Conservation (phyloP, 2,888 invertebrate genomes). For the Arge pagana region DNA sequence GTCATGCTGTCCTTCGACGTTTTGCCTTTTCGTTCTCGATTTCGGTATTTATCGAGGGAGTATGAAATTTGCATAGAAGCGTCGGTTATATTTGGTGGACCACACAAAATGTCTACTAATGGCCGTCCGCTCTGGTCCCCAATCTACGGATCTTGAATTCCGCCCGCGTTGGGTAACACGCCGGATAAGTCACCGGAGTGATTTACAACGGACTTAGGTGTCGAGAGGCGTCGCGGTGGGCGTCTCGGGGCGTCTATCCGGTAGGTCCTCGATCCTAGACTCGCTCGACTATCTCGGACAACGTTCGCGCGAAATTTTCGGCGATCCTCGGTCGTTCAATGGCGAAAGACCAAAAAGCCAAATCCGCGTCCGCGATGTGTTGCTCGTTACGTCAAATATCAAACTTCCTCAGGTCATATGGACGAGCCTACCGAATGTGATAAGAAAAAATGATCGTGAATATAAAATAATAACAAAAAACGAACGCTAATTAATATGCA, state of each 20-base stretch:
- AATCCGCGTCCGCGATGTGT: no score
- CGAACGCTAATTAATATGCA: no score
- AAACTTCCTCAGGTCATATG: no score
- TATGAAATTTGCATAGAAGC: slow-evolving; percentile 54
- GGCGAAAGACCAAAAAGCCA: no score
- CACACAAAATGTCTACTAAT: slow-evolving; percentile 58
- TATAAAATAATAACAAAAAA: no score
- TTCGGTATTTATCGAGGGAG: slow-evolving; percentile 55
- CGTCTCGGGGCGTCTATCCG: neutral
- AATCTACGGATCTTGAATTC: slow-evolving; percentile 45
- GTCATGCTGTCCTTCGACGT: slow-evolving; percentile 36
- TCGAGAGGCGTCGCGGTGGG: slow-evolving; percentile 10
- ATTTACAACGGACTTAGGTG: slow-evolving; percentile 16
- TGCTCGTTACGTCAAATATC: no score
- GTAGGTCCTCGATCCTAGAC: no score
- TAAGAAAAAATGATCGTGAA: no score
- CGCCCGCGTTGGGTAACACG: slow-evolving; percentile 23
- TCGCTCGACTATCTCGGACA: no score
- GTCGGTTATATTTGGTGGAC: slow-evolving; percentile 46
- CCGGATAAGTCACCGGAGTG: slow-evolving; percentile 17
- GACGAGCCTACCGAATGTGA: no score
- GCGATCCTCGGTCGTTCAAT: no score
- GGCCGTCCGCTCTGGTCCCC: slow-evolving; percentile 39
- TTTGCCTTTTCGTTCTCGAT: slow-evolving; percentile 39
- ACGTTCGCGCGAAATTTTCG: no score